These are phyloP conservation scores for Aulostomus chinensis DNA, from an alignment of 2,797 vertebrate species.

Conservation along the genomic window DNA sequence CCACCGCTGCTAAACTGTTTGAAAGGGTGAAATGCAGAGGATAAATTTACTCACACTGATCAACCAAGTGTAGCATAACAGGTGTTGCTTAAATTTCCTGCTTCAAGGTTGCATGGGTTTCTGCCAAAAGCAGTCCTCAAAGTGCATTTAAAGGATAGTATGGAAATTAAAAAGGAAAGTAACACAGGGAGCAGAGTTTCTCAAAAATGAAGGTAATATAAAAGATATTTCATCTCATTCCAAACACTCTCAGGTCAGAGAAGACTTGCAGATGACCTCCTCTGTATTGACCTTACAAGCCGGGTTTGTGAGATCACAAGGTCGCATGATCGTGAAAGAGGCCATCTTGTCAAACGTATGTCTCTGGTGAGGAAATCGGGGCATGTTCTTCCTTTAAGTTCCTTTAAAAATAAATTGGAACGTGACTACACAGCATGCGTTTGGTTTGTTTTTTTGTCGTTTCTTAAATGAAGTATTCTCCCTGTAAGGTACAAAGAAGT, in stretches of 20 bases:
- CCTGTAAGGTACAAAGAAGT: too few species aligned
- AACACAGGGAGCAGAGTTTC: not conserved
- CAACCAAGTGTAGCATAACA: constrained; percentile 20
- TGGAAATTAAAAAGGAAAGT: not conserved
- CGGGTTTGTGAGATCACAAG: too few species aligned
- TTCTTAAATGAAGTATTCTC: too few species aligned
- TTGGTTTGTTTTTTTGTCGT: too few species aligned
- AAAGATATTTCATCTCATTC: not conserved
- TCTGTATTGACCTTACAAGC: too few species aligned
- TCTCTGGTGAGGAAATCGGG: too few species aligned
- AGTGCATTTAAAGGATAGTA: not conserved
- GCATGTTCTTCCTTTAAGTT: too few species aligned
- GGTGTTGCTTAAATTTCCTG: constrained; percentile 19
- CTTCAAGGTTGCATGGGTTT: constrained; percentile 10
- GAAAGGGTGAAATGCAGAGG: constrained; percentile 18
- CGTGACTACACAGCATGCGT: too few species aligned
- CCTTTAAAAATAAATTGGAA: too few species aligned
- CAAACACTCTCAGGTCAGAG: not conserved
- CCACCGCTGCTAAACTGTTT: constrained; percentile 11
- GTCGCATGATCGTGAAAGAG: too few species aligned
- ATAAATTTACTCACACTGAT: constrained; percentile 17
- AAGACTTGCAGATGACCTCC: too few species aligned
- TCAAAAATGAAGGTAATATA: not conserved
- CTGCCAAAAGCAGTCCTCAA: constrained; percentile 16
- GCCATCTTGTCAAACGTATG: too few species aligned